Percentiles rank a stretch among this genome's conserved stretches.
These are phyloP conservation scores for Stramonita haemastoma DNA, from an alignment of 2,888 invertebrate species.

Conservation along the genomic window DNA sequence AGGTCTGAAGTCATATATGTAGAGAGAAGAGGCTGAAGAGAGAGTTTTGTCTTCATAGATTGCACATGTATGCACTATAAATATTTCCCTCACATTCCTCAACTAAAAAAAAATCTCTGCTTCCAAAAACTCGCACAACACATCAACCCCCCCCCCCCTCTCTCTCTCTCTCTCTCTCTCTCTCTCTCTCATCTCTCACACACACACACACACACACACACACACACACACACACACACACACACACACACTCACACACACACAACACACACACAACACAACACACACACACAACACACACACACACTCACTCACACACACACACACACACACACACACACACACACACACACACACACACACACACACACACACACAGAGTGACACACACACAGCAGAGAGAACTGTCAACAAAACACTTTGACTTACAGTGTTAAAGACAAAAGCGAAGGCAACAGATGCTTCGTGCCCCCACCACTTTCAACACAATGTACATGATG, in stretches of 20 bases:
- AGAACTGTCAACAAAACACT: not conserved
- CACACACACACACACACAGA: not conserved
- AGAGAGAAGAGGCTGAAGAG: no score
- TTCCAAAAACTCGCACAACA: not conserved
- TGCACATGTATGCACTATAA: no score
- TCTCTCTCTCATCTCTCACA: not conserved
- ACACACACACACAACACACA: not conserved
- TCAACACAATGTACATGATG: slow-evolving; percentile 85
- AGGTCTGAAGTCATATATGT: no score
- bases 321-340: not conserved
- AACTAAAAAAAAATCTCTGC: not conserved
- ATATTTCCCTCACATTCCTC: no score
- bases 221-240: not conserved
- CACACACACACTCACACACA: not conserved
- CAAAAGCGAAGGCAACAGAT: slow-evolving; percentile 85
- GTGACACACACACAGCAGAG: not conserved
- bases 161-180: no score
- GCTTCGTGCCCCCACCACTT: slow-evolving; percentile 82
- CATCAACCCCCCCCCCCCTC: not conserved
- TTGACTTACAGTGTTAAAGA: slow-evolving; percentile 85
- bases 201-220: not conserved
- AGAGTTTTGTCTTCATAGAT: no score
- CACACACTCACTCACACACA: not conserved
- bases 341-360: not conserved
- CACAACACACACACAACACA: not conserved